These are phyloP conservation scores for Microtus agrestis DNA, from an alignment of 2,797 vertebrate species.

Conservation along the genomic window DNA sequence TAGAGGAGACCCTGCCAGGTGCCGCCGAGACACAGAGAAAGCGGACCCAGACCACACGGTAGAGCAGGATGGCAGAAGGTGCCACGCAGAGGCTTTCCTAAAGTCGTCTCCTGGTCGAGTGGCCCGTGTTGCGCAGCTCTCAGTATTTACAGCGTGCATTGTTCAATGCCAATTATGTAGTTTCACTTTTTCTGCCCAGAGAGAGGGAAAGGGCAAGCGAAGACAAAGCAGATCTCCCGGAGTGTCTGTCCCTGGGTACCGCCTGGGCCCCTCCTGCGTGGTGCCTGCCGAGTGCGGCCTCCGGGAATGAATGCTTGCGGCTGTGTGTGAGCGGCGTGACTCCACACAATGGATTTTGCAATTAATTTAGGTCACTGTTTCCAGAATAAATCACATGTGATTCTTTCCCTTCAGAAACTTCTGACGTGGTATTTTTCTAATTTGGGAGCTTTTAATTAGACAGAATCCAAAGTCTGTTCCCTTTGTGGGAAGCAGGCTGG, in stretches of 20 bases:
- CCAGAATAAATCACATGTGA: neutral
- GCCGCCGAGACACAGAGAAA: rapidly evolving
- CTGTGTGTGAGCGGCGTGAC: rapidly evolving
- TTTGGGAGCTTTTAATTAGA: slow-evolving; percentile 57
- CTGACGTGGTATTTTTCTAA: slow-evolving; percentile 39
- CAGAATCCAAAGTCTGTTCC: neutral
- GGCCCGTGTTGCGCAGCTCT: rapidly evolving
- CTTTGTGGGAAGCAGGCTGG: neutral
- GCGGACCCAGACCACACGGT: rapidly evolving
- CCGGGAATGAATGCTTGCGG: rapidly evolving
- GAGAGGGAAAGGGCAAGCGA: neutral
- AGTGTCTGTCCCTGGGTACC: neutral
- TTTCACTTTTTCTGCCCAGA: neutral
- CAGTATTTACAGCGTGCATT: neutral
- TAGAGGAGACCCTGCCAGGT: neutral
- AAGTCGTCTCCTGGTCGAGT: rapidly evolving
- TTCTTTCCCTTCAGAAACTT: neutral
- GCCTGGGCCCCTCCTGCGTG: no score
- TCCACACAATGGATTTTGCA: neutral
- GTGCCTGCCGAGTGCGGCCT: rapidly evolving
- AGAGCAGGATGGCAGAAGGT: rapidly evolving
- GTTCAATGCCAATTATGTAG: neutral
- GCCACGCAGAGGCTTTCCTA: rapidly evolving
- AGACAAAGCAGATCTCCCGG: rapidly evolving
- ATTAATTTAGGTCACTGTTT: slow-evolving; percentile 24